phyloP scores from a whole-genome alignment of 2,797 vertebrate genomes.

The Gallirallus australis region DNA sequence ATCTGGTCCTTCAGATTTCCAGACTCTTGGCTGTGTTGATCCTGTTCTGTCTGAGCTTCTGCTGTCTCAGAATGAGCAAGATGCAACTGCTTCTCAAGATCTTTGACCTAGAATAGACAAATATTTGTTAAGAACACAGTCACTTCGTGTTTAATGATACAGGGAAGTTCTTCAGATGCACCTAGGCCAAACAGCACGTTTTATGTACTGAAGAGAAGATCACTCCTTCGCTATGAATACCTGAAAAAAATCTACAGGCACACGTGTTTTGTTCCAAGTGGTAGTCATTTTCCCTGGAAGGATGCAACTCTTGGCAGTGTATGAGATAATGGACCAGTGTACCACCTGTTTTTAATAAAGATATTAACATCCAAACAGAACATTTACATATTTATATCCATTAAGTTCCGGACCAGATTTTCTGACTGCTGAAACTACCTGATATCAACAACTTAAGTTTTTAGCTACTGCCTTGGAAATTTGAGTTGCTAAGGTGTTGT shows the following conservation, averaged over 20 bases:
- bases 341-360: not conserved
- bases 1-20: constrained; percentile 73
- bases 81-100: constrained; percentile 79
- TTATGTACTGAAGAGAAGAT: not conserved
- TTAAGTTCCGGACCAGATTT: not conserved
- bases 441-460: not conserved
- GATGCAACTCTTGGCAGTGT: not conserved
- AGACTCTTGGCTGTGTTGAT: constrained; percentile 66
- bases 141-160: not conserved
- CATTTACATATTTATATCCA: not conserved
- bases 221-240: not conserved
- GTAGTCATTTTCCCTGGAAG: not conserved
- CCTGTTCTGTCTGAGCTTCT: constrained; percentile 70
- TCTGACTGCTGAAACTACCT: not conserved
- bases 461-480: not conserved
- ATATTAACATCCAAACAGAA: not conserved
- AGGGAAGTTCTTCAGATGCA: not conserved
- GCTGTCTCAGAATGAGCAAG: constrained; percentile 66
- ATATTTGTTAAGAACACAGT: not conserved
- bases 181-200: not conserved
- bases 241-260: not conserved
- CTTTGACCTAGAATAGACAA: constrained; percentile 75
- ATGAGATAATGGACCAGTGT: not conserved
- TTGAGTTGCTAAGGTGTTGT: not conserved
- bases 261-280: accelerated